phyloP scores from a whole-genome alignment of 2,113 vertebrate genomes.

The Anser cygnoides region DNA sequence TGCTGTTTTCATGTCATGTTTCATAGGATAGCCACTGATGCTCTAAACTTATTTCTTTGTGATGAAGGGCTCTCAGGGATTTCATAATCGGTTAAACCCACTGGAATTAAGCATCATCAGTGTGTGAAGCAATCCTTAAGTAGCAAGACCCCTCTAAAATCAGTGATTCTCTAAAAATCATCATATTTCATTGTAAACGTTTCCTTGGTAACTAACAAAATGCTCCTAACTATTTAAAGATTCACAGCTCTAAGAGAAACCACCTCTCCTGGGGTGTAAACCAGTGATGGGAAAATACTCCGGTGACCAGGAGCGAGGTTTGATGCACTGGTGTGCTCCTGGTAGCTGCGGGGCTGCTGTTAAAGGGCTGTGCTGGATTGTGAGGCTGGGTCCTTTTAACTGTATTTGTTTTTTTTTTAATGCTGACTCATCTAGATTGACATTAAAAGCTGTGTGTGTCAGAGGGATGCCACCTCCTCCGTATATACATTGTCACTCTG shows the following conservation, averaged over 20 bases:
- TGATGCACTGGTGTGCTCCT: neutral
- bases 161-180: neutral
- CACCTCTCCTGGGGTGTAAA: neutral
- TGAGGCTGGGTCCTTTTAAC: neutral
- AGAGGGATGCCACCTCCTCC: constrained; percentile 14
- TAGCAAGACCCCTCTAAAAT: neutral
- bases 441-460: constrained; percentile 14
- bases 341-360: neutral
- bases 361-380: neutral
- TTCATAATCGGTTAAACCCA: neutral
- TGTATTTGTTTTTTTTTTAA: neutral
- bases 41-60: neutral
- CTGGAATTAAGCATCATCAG: neutral
- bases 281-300: neutral
- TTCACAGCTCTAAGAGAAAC: neutral
- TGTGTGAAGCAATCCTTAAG: neutral
- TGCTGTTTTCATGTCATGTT: neutral
- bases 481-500: constrained; percentile 19
- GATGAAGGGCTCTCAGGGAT: neutral
- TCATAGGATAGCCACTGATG: neutral
- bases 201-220: neutral
- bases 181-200: neutral
- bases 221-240: neutral
- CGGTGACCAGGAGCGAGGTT: neutral
- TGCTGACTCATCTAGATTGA: constrained; percentile 34